Evolutionary conservation across 2,888 invertebrate genomes (phyloP).

Genomic region (Nemoura dubitans): DNA sequence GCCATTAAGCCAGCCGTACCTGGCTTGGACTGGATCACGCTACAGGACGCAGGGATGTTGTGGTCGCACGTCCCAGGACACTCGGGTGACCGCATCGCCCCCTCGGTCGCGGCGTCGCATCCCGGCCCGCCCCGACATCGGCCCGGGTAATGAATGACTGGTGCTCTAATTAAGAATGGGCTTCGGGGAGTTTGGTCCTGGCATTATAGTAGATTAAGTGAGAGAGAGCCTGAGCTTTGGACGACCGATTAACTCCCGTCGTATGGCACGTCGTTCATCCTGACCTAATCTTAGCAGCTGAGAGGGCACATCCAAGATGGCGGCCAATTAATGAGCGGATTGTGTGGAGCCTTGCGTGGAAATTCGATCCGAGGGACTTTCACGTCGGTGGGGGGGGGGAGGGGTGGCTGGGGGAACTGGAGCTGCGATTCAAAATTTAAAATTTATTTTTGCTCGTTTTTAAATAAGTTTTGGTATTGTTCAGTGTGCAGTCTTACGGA

Average conservation of each 20-base stretch:
- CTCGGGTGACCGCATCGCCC: background rate
- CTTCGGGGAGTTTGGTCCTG: conserved; percentile 36
- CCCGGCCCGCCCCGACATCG: conserved; percentile 26
- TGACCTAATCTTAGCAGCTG: conserved; percentile 38
- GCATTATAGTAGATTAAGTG: conserved; percentile 40
- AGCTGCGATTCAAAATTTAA: background rate
- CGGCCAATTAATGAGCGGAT: background rate
- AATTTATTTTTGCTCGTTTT: too few relatives aligned
- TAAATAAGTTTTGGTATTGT: too few relatives aligned
- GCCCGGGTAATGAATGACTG: conserved; percentile 35
- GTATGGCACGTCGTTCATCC: conserved; percentile 38
- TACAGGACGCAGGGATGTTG: background rate
- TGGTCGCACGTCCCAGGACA: conserved; percentile 3
- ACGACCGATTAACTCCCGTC: conserved; percentile 23
- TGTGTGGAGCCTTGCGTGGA: background rate
- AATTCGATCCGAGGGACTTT: background rate
- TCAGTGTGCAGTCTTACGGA: too few relatives aligned
- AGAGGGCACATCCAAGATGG: conserved; percentile 28
- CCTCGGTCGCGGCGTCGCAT: background rate
- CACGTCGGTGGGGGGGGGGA: background rate
- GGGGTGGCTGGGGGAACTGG: background rate
- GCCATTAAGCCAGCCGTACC: conserved; percentile 1
- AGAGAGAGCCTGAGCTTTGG: conserved; percentile 22
- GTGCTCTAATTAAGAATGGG: conserved; percentile 39
- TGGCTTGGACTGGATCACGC: background rate